phyloP scores from a whole-genome alignment of 1,140 invertebrate species.

The Mizuhopecten yessoensis region DNA sequence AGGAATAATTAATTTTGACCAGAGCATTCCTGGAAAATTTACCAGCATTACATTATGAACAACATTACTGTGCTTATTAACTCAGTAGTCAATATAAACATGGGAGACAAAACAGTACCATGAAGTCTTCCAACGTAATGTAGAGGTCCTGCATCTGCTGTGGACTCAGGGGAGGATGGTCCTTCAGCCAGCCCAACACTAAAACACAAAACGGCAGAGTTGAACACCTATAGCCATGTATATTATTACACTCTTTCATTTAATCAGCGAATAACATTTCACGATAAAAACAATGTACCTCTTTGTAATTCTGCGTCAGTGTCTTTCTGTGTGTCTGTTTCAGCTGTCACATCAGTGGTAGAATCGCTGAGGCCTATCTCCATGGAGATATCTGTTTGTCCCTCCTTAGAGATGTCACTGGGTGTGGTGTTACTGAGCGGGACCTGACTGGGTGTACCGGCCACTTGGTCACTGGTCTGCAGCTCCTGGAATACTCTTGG shows the following conservation, averaged over 20 bases:
- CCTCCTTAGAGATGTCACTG: not conserved
- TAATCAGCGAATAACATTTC: too few relatives aligned
- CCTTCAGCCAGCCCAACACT: constrained; percentile 86
- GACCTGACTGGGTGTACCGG: not conserved
- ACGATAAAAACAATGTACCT: not conserved
- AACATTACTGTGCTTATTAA: too few relatives aligned
- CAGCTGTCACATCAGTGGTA: not conserved
- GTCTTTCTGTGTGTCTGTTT: not conserved
- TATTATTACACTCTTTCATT: too few relatives aligned
- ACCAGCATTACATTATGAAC: too few relatives aligned
- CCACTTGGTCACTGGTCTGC: constrained; percentile 18
- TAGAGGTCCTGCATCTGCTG: constrained; percentile 87
- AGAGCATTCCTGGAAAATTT: too few relatives aligned
- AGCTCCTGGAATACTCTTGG: constrained; percentile 65
- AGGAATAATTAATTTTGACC: too few relatives aligned
- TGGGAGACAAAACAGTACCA: constrained; percentile 83
- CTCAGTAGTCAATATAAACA: too few relatives aligned
- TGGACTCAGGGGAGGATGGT: constrained; percentile 84
- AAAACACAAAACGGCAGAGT: constrained; percentile 40
- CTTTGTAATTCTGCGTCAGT: not conserved
- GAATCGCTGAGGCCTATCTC: not conserved
- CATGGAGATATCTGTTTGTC: not conserved
- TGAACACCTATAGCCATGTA: not conserved
- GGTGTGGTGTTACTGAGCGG: not conserved
- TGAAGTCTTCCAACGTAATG: constrained; percentile 90